Conservation (phyloP, 2,888 invertebrate genomes). For the Diadegma fenestrale region DNA sequence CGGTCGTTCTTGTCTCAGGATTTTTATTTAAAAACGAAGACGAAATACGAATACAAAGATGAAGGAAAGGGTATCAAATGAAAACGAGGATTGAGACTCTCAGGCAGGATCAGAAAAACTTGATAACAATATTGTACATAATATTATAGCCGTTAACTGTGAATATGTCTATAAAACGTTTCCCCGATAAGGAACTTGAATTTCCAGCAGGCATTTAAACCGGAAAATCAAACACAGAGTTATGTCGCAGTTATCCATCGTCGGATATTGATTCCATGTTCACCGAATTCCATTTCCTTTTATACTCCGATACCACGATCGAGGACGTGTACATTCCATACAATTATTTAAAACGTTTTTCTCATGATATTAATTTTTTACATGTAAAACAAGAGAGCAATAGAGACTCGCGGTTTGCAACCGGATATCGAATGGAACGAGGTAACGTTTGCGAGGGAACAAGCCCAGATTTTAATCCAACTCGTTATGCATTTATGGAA, state of each 20-base stretch:
- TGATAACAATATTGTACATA: constrained; percentile 76
- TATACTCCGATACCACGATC: constrained; percentile 52
- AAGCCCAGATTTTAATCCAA: constrained; percentile 71
- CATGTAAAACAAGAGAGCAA: constrained; percentile 41
- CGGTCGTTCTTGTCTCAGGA: constrained; percentile 53
- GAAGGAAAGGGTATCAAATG: neutral
- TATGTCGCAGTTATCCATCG: constrained; percentile 49
- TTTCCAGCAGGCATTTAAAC: constrained; percentile 71
- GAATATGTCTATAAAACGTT: constrained; percentile 78
- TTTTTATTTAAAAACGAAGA: neutral
- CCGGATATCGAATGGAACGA: constrained; percentile 42
- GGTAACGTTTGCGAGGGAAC: constrained; percentile 66
- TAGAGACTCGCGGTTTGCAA: constrained; percentile 50
- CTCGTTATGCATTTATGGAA: constrained; percentile 61
- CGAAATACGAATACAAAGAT: constrained; percentile 24
- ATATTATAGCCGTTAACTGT: constrained; percentile 77
- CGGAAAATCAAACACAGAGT: constrained; percentile 36
- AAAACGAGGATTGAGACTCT: constrained; percentile 49
- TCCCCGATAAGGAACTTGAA: constrained; percentile 69
- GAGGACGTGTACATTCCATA: constrained; percentile 75
- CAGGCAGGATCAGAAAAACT: constrained; percentile 53
- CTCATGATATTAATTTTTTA: constrained; percentile 33
- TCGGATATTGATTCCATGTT: constrained; percentile 38
- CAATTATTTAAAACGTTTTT: constrained; percentile 63
- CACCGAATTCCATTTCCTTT: constrained; percentile 50